phyloP scores from a whole-genome alignment of 2,113 vertebrate genomes.

The Mustela lutreola region DNA sequence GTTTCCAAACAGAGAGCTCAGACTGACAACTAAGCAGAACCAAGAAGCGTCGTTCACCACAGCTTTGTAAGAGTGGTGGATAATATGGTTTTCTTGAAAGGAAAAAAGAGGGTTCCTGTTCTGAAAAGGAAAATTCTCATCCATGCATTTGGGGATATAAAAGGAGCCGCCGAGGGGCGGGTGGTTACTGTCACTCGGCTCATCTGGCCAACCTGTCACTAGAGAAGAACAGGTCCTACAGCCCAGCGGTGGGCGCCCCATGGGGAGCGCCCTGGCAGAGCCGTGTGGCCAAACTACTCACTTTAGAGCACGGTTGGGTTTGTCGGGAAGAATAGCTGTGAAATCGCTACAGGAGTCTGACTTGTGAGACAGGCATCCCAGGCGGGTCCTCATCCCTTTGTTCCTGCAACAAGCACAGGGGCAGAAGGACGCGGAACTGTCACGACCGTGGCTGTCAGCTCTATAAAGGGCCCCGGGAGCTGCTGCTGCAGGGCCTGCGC shows the following conservation, averaged over 20 bases:
- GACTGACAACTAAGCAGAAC: constrained; percentile 19
- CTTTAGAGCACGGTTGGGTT: constrained; percentile 95
- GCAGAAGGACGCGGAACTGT: constrained; percentile 42
- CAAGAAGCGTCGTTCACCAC: background rate
- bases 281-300: constrained; percentile 87
- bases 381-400: constrained; percentile 97
- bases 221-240: background rate
- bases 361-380: constrained; percentile 98
- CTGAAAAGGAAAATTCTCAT: background rate
- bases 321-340: constrained; percentile 96
- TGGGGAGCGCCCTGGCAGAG: fast-evolving
- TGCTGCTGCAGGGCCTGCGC: background rate
- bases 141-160: background rate
- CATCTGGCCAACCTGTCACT: background rate
- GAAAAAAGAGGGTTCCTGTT: background rate
- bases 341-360: constrained; percentile 98
- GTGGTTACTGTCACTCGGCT: background rate
- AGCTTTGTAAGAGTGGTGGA: background rate
- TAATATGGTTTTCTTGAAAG: background rate
- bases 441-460: background rate
- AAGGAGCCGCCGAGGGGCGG: background rate
- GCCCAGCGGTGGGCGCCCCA: background rate
- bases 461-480: constrained; percentile 39
- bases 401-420: constrained; percentile 86
- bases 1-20: constrained; percentile 53